A percentile compares a stretch with the other conserved stretches of the same genome.
Conservation (phyloP, 2,888 invertebrate species). For the Dexiosoma caninum region DNA sequence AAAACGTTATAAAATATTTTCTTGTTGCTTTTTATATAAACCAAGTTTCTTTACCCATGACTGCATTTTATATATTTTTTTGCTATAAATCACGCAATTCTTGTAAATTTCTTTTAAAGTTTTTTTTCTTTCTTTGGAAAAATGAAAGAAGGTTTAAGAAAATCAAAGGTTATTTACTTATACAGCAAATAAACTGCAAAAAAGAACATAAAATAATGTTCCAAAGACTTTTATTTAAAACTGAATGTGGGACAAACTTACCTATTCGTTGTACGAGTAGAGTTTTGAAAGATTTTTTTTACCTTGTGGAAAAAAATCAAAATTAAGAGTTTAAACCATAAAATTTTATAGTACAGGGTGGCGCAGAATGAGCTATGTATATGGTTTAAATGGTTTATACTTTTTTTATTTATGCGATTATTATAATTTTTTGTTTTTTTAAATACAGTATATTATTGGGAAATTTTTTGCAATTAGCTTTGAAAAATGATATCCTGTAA, state of each 20-base stretch:
- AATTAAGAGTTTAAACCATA: too few relatives aligned
- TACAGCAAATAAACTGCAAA: constrained; percentile 6
- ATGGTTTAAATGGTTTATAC: too few relatives aligned
- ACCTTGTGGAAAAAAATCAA: too few relatives aligned
- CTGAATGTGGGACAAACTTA: constrained; percentile 51
- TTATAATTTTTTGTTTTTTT: too few relatives aligned
- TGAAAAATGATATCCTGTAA: too few relatives aligned
- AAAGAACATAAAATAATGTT: constrained; percentile 6
- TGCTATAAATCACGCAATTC: constrained; percentile 61
- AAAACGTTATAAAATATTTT: constrained; percentile 33
- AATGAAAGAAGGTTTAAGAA: neutral
- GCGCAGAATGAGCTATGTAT: too few relatives aligned
- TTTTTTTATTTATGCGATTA: too few relatives aligned
- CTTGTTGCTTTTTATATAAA: neutral
- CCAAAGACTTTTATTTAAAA: constrained; percentile 37
- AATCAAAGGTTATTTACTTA: constrained; percentile 52
- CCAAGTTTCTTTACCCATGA: constrained; percentile 17
- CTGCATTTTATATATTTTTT: constrained; percentile 15
- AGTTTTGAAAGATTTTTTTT: neutral
- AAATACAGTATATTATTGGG: too few relatives aligned
- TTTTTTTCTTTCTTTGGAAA: neutral
- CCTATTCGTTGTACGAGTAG: neutral
- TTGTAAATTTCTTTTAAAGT: constrained; percentile 42
- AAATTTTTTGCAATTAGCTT: too few relatives aligned
- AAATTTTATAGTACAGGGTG: too few relatives aligned